phyloP scores from a whole-genome alignment of 2,888 invertebrate genomes.

The Schizaphis graminum region DNA sequence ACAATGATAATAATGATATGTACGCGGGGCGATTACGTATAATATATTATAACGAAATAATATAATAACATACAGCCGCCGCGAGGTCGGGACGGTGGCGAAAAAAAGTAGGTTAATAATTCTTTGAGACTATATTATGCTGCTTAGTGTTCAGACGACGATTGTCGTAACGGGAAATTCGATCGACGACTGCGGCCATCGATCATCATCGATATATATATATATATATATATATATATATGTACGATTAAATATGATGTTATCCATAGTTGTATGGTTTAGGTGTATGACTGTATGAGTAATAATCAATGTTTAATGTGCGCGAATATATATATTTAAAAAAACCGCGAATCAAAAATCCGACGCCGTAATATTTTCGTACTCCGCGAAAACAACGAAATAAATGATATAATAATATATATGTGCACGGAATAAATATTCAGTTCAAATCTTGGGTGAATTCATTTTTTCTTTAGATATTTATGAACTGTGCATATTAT shows the following conservation, averaged over 20 bases:
- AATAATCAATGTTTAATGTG: neutral
- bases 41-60: constrained; percentile 28
- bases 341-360: neutral
- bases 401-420: neutral
- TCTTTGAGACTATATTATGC: neutral
- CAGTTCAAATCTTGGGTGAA: neutral
- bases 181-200: neutral
- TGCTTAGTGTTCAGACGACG: neutral
- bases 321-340: neutral
- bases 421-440: neutral
- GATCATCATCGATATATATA: neutral
- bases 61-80: neutral
- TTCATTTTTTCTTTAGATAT: neutral
- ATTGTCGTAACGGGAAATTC: constrained; percentile 53
- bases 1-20: constrained; percentile 33
- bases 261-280: neutral
- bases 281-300: neutral
- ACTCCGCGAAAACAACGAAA: neutral
- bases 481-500: neutral
- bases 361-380: neutral
- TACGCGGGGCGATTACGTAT: constrained; percentile 23
- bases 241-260: neutral
- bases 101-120: constrained; percentile 62
- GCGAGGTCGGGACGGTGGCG: constrained; percentile 33
- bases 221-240: too few relatives aligned